Conservation (phyloP, 2,113 vertebrate genomes). For the Cottus gobio region DNA sequence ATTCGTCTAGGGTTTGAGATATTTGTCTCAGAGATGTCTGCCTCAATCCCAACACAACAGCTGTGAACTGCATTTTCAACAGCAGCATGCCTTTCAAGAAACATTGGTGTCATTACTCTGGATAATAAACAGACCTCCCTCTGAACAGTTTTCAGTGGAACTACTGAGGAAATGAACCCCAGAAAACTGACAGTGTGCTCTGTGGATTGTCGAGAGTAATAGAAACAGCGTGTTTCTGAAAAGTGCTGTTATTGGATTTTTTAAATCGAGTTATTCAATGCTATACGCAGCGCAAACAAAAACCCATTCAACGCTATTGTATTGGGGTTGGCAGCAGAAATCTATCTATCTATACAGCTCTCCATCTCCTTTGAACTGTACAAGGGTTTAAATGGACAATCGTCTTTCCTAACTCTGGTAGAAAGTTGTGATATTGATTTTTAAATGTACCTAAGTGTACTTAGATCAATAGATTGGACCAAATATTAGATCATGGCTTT, state of each 20-base stretch:
- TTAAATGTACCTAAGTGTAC: slow-evolving; percentile 20
- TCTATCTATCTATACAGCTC: neutral
- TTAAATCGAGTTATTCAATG: neutral
- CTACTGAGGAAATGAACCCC: neutral
- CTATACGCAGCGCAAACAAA: neutral
- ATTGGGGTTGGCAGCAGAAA: neutral
- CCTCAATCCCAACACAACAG: neutral
- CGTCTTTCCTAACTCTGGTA: neutral
- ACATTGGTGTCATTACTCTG: slow-evolving; percentile 2
- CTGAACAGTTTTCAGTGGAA: neutral
- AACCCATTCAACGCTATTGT: neutral
- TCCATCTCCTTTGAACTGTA: neutral
- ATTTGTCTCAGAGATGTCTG: slow-evolving; percentile 20
- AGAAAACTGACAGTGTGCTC: slow-evolving; percentile 10
- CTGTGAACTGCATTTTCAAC: slow-evolving; percentile 6
- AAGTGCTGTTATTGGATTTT: slow-evolving; percentile 7
- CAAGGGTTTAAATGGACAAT: neutral
- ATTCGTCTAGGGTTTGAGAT: neutral
- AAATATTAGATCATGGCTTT: slow-evolving; percentile 1
- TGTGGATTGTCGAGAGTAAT: neutral
- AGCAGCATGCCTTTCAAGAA: neutral
- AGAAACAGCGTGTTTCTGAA: slow-evolving; percentile 13
- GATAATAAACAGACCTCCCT: slow-evolving; percentile 21
- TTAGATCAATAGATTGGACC: neutral
- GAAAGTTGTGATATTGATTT: slow-evolving; percentile 43